Percentiles rank a stretch among this genome's conserved stretches.
phyloP scores from a whole-genome alignment of 2,113 vertebrate species.

The Centrocercus urophasianus region DNA sequence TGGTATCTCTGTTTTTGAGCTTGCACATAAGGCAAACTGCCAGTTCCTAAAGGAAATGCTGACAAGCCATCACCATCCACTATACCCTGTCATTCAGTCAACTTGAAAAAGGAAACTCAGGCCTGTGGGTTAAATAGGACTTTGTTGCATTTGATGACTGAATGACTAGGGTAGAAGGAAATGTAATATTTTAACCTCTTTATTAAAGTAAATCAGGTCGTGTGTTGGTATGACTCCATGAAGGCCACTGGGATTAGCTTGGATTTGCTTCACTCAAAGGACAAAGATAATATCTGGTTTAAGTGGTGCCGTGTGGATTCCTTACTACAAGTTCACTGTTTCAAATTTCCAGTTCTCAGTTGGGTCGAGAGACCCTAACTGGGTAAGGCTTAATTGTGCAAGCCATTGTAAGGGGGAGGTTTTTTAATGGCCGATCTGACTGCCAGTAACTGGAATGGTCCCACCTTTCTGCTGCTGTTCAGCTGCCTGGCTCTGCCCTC shows the following conservation, averaged over 20 bases:
- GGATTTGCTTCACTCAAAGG: background rate
- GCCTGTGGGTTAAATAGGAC: background rate
- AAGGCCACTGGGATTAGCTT: background rate
- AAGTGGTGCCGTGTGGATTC: background rate
- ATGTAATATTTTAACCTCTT: background rate
- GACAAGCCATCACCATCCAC: background rate
- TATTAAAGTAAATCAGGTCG: conserved; percentile 3
- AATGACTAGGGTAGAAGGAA: background rate
- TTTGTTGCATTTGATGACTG: background rate
- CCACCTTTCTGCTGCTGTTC: background rate
- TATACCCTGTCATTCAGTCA: background rate
- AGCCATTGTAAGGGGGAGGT: accelerated
- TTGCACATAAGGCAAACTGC: background rate
- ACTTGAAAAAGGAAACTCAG: background rate
- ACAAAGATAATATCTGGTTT: background rate
- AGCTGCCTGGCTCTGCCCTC: conserved; percentile 14
- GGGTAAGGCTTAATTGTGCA: background rate
- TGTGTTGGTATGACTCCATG: background rate
- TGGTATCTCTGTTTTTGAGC: conserved; percentile 29
- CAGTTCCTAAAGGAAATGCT: conserved; percentile 8
- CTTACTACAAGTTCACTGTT: background rate
- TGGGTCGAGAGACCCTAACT: background rate
- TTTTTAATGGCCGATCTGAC: background rate
- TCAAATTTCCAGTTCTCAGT: background rate
- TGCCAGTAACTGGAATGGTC: background rate